Evolutionary conservation across 2,888 invertebrate species (phyloP).

Genomic region (Melieria omissa): DNA sequence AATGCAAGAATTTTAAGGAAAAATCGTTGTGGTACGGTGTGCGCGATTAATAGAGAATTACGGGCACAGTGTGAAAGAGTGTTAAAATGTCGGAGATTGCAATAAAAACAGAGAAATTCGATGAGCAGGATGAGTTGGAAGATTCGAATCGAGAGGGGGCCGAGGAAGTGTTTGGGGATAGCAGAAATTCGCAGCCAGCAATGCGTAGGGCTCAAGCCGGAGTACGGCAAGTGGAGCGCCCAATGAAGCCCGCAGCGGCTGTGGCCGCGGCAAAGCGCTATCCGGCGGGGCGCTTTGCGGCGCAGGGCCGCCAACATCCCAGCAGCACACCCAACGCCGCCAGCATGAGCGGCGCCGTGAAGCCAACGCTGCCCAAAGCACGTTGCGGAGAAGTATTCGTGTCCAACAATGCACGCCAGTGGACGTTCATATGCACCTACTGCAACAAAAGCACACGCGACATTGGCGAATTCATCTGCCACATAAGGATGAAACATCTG

Average conservation of each 20-base stretch:
- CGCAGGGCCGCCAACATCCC: slow-evolving; percentile 19
- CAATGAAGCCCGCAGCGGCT: too few species aligned
- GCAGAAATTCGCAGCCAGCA: too few species aligned
- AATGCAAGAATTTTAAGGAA: background rate
- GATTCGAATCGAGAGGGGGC: slow-evolving; percentile 25
- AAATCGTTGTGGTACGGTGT: too few species aligned
- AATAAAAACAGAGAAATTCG: slow-evolving; percentile 42
- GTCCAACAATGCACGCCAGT: slow-evolving; percentile 51
- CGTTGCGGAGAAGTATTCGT: slow-evolving; percentile 54
- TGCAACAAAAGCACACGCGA: slow-evolving; percentile 53
- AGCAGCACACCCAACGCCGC: background rate
- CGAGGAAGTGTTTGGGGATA: background rate
- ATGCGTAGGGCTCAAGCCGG: too few species aligned
- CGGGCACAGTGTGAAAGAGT: too few species aligned
- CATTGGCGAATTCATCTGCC: slow-evolving; percentile 53
- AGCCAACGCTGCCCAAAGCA: slow-evolving; percentile 32
- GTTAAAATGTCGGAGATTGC: slow-evolving; percentile 41
- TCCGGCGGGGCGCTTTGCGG: slow-evolving; percentile 13
- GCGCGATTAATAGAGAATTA: too few species aligned
- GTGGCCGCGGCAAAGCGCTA: slow-evolving; percentile 5
- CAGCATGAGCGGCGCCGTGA: slow-evolving; percentile 12
- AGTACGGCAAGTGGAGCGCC: too few species aligned
- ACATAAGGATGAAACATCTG: slow-evolving; percentile 52
- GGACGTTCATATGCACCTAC: slow-evolving; percentile 54
- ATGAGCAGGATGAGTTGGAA: slow-evolving; percentile 29